These are phyloP conservation scores for Hippopotamyrus pictus DNA, from an alignment of 2,797 vertebrate species.

Conservation along the genomic window DNA sequence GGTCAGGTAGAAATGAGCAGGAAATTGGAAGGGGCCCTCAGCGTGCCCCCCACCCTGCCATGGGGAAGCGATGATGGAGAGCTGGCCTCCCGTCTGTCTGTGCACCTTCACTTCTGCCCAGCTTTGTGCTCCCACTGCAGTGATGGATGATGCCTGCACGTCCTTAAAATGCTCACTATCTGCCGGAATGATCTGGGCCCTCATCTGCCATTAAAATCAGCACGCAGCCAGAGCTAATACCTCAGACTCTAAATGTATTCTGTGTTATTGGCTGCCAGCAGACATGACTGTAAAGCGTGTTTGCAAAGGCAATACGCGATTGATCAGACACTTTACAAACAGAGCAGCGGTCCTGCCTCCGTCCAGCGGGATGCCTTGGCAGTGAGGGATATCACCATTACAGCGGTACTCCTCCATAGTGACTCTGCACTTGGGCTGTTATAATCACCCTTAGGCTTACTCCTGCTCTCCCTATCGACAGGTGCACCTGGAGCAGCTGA, in stretches of 20 bases:
- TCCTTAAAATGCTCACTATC: slow-evolving; percentile 65
- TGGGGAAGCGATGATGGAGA: background rate
- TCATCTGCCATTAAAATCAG: slow-evolving; percentile 66
- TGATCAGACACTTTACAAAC: background rate
- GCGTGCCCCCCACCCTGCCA: background rate
- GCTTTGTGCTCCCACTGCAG: slow-evolving; percentile 12
- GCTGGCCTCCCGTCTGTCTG: background rate
- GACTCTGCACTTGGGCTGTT: background rate
- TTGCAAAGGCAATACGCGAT: slow-evolving; percentile 12
- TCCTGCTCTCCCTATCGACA: background rate
- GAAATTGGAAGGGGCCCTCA: slow-evolving; percentile 38
- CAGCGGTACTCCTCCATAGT: background rate
- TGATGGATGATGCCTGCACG: slow-evolving; percentile 75
- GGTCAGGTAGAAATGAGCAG: slow-evolving; percentile 27
- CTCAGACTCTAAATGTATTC: slow-evolving; percentile 22
- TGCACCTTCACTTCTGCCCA: background rate
- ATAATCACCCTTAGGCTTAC: background rate
- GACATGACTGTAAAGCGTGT: slow-evolving; percentile 13
- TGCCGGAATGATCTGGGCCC: slow-evolving; percentile 71
- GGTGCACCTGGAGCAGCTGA: background rate
- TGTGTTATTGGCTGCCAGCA: slow-evolving; percentile 8
- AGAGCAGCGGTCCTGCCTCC: background rate
- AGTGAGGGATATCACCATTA: background rate
- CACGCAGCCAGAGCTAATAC: slow-evolving; percentile 51
- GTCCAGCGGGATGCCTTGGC: background rate